phyloP scores from a whole-genome alignment of 2,888 invertebrate genomes.

The Kuschelorhynchus macadamiae region DNA sequence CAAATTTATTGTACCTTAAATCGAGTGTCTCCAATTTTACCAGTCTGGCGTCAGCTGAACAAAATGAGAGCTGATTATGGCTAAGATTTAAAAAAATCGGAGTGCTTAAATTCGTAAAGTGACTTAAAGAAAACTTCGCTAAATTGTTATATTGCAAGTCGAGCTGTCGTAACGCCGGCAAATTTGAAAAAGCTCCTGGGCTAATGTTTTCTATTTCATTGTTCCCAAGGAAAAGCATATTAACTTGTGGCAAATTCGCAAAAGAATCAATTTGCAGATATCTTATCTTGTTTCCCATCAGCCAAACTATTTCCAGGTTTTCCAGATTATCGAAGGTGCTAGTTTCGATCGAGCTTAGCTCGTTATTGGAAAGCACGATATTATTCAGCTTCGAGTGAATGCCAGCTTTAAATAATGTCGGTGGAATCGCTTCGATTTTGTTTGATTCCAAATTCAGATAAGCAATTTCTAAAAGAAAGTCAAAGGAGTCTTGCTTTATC shows the following conservation, averaged over 20 bases:
- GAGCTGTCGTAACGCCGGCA: constrained; percentile 82
- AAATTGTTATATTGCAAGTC: constrained; percentile 87
- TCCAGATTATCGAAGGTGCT: constrained; percentile 81
- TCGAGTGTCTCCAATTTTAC: constrained; percentile 79
- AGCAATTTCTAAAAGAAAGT: constrained; percentile 78
- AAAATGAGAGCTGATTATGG: constrained; percentile 74
- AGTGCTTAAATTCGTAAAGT: constrained; percentile 80
- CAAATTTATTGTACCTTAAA: constrained; percentile 78
- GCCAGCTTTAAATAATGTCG: constrained; percentile 78
- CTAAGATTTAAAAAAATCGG: constrained; percentile 85
- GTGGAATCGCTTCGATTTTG: constrained; percentile 79
- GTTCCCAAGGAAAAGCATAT: constrained; percentile 86
- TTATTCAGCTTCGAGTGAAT: constrained; percentile 82
- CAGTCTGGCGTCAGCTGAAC: constrained; percentile 68
- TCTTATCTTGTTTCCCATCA: constrained; percentile 84
- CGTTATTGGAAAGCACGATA: constrained; percentile 86
- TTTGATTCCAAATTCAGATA: constrained; percentile 92
- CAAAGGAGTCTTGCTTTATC: constrained; percentile 80
- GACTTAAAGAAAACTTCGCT: constrained; percentile 76
- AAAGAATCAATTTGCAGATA: constrained; percentile 81
- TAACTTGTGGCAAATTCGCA: constrained; percentile 82
- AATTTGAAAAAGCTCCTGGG: constrained; percentile 80
- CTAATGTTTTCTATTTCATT: constrained; percentile 84
- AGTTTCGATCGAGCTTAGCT: constrained; percentile 77
- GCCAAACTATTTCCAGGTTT: constrained; percentile 82